Percentiles rank a stretch among this genome's conserved stretches.
phyloP scores from a whole-genome alignment of 2,888 invertebrate species.

The Poecilus cupreus region DNA sequence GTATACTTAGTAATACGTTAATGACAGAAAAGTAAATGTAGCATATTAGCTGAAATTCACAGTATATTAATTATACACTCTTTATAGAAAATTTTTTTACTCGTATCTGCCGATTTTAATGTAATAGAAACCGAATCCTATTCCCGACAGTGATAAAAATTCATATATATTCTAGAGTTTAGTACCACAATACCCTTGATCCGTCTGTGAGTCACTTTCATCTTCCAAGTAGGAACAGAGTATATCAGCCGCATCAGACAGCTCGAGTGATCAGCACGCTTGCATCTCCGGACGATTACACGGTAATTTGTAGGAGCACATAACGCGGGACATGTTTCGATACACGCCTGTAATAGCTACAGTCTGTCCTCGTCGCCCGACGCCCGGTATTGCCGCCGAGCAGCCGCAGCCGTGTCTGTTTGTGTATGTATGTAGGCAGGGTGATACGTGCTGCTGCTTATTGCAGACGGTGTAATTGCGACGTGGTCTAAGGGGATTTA shows the following conservation, averaged over 20 bases:
- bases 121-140: too few relatives aligned
- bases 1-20: too few relatives aligned
- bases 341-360: neutral
- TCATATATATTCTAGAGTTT: too few relatives aligned
- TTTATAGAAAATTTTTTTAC: too few relatives aligned
- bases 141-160: too few relatives aligned
- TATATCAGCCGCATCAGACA: neutral
- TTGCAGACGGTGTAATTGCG: slow-evolving; percentile 26
- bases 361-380: neutral
- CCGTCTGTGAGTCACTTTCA: too few relatives aligned
- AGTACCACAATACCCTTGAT: too few relatives aligned
- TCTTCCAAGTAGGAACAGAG: neutral
- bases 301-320: slow-evolving; percentile 41
- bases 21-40: too few relatives aligned
- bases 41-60: too few relatives aligned
- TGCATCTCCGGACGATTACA: slow-evolving; percentile 4
- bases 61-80: too few relatives aligned
- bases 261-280: neutral
- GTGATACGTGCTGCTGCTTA: slow-evolving; percentile 20
- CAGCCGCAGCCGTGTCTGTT: too few relatives aligned
- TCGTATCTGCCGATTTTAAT: too few relatives aligned
- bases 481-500: neutral
- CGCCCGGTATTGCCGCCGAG: neutral
- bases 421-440: slow-evolving; percentile 26
- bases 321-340: slow-evolving; percentile 7